These are phyloP conservation scores for Ceratitis capitata DNA, from an alignment of 1,140 invertebrate genomes.

Conservation along the genomic window DNA sequence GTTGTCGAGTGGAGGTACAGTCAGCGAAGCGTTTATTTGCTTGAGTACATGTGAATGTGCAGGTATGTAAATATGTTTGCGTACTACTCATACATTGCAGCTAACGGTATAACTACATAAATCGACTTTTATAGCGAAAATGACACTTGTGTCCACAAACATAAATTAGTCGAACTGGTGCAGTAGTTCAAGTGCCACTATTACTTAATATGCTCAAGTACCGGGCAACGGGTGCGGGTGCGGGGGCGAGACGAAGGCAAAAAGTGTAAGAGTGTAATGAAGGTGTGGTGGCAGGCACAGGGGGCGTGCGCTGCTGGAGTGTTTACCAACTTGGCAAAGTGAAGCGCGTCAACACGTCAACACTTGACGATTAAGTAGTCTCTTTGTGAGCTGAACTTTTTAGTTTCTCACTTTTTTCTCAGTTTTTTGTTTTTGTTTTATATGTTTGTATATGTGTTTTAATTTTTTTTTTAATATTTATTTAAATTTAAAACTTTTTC, in stretches of 20 bases:
- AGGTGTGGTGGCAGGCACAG: neutral
- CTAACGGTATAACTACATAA: constrained; percentile 3
- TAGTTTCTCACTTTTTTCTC: neutral
- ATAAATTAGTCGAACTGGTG: constrained; percentile 35
- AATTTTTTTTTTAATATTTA: neutral
- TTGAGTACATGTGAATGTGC: neutral
- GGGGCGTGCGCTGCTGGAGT: neutral
- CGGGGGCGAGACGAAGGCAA: neutral
- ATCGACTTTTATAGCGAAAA: constrained; percentile 28
- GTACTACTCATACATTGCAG: neutral
- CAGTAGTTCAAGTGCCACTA: constrained; percentile 35
- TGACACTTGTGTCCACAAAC: constrained; percentile 36
- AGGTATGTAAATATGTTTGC: neutral
- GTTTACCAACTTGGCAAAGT: constrained; percentile 7
- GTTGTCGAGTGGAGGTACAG: neutral
- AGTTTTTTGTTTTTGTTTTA: neutral
- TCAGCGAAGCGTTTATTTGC: neutral
- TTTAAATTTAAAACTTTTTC: too few relatives aligned
- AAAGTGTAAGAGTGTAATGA: too few relatives aligned
- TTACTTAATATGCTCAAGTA: neutral
- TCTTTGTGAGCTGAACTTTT: constrained; percentile 21
- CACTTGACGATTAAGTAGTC: constrained; percentile 29
- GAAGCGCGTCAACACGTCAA: constrained; percentile 29
- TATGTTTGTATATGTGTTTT: neutral
- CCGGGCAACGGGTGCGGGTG: neutral